These are phyloP conservation scores for Hydriomena furcata DNA, from an alignment of 2,888 invertebrate species.

Conservation along the genomic window DNA sequence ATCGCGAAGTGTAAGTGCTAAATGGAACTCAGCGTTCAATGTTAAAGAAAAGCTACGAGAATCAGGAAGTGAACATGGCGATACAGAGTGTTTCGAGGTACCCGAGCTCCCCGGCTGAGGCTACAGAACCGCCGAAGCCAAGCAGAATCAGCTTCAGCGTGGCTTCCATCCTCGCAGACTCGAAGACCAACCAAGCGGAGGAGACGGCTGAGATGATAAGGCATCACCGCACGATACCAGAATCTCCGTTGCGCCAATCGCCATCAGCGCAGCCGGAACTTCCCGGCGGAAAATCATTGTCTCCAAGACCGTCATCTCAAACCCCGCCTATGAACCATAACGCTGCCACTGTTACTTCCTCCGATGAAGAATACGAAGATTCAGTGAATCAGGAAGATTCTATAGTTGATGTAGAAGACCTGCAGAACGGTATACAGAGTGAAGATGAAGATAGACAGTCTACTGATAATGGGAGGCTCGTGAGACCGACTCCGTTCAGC, in stretches of 20 bases:
- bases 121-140: conserved; percentile 84
- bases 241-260: conserved; percentile 75
- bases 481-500: conserved; percentile 90
- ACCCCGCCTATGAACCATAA: conserved; percentile 77
- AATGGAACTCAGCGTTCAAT: conserved; percentile 84
- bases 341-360: conserved; percentile 75
- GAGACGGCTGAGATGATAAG: conserved; percentile 76
- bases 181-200: conserved; percentile 84
- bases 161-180: conserved; percentile 93
- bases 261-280: conserved; percentile 75
- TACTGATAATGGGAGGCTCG: conserved; percentile 71
- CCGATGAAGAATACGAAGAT: conserved; percentile 87
- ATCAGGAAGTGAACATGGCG: conserved; percentile 86
- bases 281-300: conserved; percentile 68
- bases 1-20: conserved; percentile 72
- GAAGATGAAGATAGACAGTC: conserved; percentile 74
- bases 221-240: conserved; percentile 78
- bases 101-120: conserved; percentile 86
- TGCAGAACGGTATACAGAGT: conserved; percentile 82
- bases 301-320: conserved; percentile 69
- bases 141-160: conserved; percentile 93
- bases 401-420: conserved; percentile 91
- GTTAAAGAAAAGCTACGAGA: conserved; percentile 84
- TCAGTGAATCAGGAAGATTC: conserved; percentile 87
- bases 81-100: conserved; percentile 87